Base-by-base conservation (phyloP, 2,888 invertebrate genomes). In the Pogonocherus hispidulus region DNA sequence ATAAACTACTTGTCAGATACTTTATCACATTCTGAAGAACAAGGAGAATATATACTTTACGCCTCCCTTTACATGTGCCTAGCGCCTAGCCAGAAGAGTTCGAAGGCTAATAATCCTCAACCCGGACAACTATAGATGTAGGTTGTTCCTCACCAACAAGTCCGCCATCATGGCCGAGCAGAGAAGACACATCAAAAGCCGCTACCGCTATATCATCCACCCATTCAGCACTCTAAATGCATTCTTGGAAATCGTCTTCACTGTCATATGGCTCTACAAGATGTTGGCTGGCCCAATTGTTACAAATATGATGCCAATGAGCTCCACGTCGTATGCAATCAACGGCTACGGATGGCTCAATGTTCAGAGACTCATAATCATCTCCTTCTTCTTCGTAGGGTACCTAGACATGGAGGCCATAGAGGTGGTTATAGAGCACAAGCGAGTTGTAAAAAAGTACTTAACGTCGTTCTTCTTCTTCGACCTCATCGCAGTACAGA, bases 401-500 rank as follows among this genome's bases (percentile, higher is more conserved):
- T 76, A 73, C 54, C 57, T 66, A 4, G 64, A 73, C 3, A 35
- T 47, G 0, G 54, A 47, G 8, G 69, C 64, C 6, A 76, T 74
- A 19, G 68, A 75, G 44, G 71, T 78, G 6, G 60, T 76, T 3
- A 54, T 77, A 16, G 64, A 75, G 3, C 69, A 60, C 1, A 70
- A 57, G 14, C 41, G 63, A 8, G 71, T 76, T n/a, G 20, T 62
- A 1, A 19, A 19, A 1, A 62, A 66, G 2, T 78, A 78, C 59
- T 49, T 78, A 35, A 65, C 16, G 23, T 72, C 76, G 0, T 78
- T 71, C 47, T 76, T 76, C 49, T 2, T 76, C 8, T 66, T 72
- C 44, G 78, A 78, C 44, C 3, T 41, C n/a, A 3, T 41, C 41
- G 2, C n/a, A 11, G 8, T 2, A 32, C 11, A 2, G 5, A 11